Base-by-base conservation (phyloP, 2,797 vertebrate genomes). In the Danio aesculapii region DNA sequence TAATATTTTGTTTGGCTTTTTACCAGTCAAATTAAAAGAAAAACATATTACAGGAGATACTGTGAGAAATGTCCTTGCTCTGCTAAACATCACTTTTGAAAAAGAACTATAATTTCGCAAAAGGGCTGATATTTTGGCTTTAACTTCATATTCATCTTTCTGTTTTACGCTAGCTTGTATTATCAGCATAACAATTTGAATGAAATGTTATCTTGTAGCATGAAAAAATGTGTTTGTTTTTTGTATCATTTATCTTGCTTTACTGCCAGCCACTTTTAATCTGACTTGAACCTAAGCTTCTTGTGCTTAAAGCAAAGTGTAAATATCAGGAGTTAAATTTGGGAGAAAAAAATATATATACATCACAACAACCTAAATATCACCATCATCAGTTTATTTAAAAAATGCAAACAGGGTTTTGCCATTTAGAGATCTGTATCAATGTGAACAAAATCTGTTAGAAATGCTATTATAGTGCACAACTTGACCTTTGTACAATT, bases 381-480 rank as follows among this genome's bases (percentile, higher is more conserved):
- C 6, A 39, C 58, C 41, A 55, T 73, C 10, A 52, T 83, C 21
- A 63, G 46, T 80, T 86, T 84, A 86, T 82, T 86, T 47, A 75
- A 63, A 73, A 82, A 84, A 46, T 70, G 19, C 72, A 74, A 70
- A 76, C 16, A 77, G 47, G 57, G n/a, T 44, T 62, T 11, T 43
- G 13, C n/a, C 17, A 44, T 78, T 81, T 17, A 57, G 49, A 73
- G 4, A 70, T 75, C 43, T 83, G 70, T 59, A 76, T 55, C 16
- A 64, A 43, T 47, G 44, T 77, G 62, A 81, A 81, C 44, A 73
- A 84, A 69, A 73, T 50, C 44, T 71, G 73, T 75, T 53, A 69
- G 72, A 83, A 43, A 70, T 30, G 13, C 13, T 69, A 85, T 86
- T 88, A 84, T 87, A 85, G 92, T 88, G 84, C 87, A 92, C 90